Evolutionary conservation across 2,888 invertebrate species (phyloP), one percentile per base, ranked within the genome.

Genomic region (Torymus auratus): DNA sequence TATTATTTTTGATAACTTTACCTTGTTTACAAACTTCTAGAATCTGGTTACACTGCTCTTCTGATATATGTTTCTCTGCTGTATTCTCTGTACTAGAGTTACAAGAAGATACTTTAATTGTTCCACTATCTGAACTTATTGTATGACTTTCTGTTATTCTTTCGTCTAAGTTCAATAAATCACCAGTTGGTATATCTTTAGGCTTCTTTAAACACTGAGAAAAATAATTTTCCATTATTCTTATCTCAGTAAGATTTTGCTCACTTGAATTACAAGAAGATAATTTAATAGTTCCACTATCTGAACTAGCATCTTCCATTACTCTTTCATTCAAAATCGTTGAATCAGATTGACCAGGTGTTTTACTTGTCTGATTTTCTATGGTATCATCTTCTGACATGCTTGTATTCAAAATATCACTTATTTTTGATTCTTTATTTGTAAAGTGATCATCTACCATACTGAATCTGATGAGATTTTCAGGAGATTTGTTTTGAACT

Each of bases 71-170:
- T 11, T 4, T 15, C 15, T 72, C 52, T 62, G 20, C 12, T 56
- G 4, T 61, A 62, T 50, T 72, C 52, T 60, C 23, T 14, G 53
- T 12, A 73, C 72, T 81, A 55, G 69, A 81, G 58, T 73, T 56
- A 13, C 58, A 69, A 56, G 77, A 78, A 58, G 53, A 65, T 13
- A 20, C 4, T 70, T 78, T 69, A n/a, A 81, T 69, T 2, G 69
- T 78, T 62, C 41, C 62, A 73, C 58, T 64, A 55, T 60, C 70
- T 56, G 67, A 71, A 70, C 55, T 69, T 50, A 53, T 11, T 53
- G 53, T 67, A 60, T 20, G 65, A 60, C 67, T 58, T 41, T 70
- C 20, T 1, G 10, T 12, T n/a, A 65, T 41, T 75, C 41, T 60
- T 52, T 75, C 67, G 75, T 80, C 67, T 12, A 67, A 17, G 17